phyloP scores from a whole-genome alignment of 2,888 invertebrate genomes.

The Minunthozetes semirufus region DNA sequence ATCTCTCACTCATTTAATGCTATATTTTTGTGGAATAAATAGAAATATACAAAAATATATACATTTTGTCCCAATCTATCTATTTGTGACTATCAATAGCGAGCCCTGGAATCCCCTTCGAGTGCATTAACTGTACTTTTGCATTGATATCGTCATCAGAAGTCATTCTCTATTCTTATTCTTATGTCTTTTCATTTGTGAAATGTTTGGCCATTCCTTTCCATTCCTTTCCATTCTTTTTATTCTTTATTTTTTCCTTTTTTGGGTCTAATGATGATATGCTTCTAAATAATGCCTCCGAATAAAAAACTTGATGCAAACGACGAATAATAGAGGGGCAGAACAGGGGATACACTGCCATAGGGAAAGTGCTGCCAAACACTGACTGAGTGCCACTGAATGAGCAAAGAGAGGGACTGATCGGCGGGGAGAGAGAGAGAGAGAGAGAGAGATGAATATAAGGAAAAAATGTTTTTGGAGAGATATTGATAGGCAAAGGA shows the following conservation, averaged over 20 bases:
- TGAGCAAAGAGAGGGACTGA: background rate
- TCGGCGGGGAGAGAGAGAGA: background rate
- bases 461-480: background rate
- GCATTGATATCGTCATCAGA: constrained; percentile 4
- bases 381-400: background rate
- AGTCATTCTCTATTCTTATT: background rate
- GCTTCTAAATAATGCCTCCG: background rate
- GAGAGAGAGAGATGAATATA: constrained; percentile 8
- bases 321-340: constrained; percentile 19
- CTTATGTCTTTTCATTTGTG: constrained; percentile 28
- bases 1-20: constrained; percentile 10
- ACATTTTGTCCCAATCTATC: background rate
- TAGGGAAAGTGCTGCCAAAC: background rate
- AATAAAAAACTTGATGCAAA: constrained; percentile 24
- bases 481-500: constrained; percentile 28
- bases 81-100: background rate
- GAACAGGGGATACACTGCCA: background rate
- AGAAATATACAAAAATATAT: background rate
- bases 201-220: background rate
- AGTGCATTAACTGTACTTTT: constrained; percentile 19
- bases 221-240: background rate
- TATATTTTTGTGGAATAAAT: constrained; percentile 12
- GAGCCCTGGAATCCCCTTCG: background rate
- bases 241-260: background rate
- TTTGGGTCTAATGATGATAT: constrained; percentile 15